Conservation (phyloP, 1,140 invertebrate species). For the Melitaea cinxia region DNA sequence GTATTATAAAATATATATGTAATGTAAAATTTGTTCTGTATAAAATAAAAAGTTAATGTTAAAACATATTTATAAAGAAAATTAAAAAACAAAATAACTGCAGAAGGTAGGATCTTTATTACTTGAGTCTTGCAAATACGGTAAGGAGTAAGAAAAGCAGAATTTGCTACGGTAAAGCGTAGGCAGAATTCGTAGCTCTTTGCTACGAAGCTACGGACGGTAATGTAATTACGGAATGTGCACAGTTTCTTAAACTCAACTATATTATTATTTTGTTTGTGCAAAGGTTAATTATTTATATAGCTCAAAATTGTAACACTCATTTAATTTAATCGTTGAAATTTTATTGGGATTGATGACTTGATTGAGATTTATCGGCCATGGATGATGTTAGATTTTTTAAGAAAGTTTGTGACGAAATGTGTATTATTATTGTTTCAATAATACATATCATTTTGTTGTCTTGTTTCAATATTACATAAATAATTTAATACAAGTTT, state of each 20-base stretch:
- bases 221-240: neutral
- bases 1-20: too few species aligned
- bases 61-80: neutral
- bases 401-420: too few species aligned
- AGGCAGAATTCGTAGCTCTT: constrained; percentile 6
- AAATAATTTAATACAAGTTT: too few species aligned
- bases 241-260: neutral
- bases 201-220: constrained; percentile 4
- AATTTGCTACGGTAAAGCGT: neutral
- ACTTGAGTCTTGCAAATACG: neutral
- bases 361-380: too few species aligned
- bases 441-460: too few species aligned
- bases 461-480: too few species aligned
- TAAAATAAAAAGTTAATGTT: neutral
- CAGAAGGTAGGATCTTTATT: neutral
- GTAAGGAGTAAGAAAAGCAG: neutral
- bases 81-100: neutral
- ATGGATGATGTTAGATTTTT: too few species aligned
- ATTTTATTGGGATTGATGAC: too few species aligned
- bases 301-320: too few species aligned
- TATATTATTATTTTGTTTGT: neutral
- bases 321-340: too few species aligned
- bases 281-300: neutral
- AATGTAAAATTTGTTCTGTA: neutral
- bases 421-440: too few species aligned